Percentiles rank a stretch among this genome's conserved stretches.
phyloP scores from a whole-genome alignment of 2,888 invertebrate species.

The Tuta absoluta region DNA sequence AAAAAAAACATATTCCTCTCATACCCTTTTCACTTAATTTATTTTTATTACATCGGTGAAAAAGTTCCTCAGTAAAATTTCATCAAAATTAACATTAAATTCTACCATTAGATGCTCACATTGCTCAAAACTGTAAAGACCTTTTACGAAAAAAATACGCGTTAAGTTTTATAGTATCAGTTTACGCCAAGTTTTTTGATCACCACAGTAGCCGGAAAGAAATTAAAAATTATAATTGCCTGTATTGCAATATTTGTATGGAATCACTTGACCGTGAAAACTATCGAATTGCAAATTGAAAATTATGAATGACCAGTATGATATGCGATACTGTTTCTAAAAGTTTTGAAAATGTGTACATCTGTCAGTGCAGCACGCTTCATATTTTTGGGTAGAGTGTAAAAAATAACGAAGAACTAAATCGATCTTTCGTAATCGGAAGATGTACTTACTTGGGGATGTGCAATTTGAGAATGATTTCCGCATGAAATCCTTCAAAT shows the following conservation, averaged over 20 bases:
- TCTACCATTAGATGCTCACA: no score
- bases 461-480: constrained; percentile 79
- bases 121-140: no score
- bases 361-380: constrained; percentile 25
- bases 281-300: constrained; percentile 57
- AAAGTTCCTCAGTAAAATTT: no score
- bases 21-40: no score
- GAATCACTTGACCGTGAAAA: constrained; percentile 65
- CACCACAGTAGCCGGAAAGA: constrained; percentile 46
- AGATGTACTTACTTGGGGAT: constrained; percentile 59
- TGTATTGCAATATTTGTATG: constrained; percentile 43
- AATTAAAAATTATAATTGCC: constrained; percentile 60
- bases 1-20: no score
- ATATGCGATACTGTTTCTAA: constrained; percentile 55
- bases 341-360: constrained; percentile 24
- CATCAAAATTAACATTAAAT: no score
- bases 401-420: constrained; percentile 26
- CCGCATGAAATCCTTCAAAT: constrained; percentile 73
- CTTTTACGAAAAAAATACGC: no score
- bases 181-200: constrained; percentile 51
- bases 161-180: neutral
- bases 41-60: no score
- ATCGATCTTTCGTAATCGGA: constrained; percentile 58
- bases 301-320: constrained; percentile 56
- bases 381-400: neutral